Evolutionary conservation across 1,140 invertebrate species (phyloP).

Genomic region (Arion vulgaris): DNA sequence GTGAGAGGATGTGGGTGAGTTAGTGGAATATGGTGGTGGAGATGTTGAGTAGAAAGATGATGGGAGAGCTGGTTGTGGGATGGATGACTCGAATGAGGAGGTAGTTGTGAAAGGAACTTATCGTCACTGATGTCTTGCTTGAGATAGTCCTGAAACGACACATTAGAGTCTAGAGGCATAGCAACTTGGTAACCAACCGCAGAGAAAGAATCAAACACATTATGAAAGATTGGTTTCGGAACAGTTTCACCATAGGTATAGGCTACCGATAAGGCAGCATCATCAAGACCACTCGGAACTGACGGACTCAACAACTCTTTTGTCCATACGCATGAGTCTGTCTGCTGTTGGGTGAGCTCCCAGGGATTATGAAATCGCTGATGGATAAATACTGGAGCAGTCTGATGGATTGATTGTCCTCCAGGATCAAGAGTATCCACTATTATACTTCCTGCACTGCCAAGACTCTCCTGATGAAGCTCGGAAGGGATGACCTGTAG

Average conservation of each 20-base stretch:
- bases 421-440: not conserved
- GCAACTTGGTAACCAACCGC: slow-evolving; percentile 15
- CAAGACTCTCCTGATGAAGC: not conserved
- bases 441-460: not conserved
- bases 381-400: slow-evolving; percentile 12
- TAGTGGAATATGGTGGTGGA: not conserved
- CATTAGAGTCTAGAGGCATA: slow-evolving; percentile 10
- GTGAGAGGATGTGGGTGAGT: slow-evolving; percentile 15
- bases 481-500: not conserved
- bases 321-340: slow-evolving; percentile 13
- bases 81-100: not conserved
- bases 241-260: slow-evolving; percentile 2
- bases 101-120: not conserved
- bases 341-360: slow-evolving; percentile 22
- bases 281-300: not conserved
- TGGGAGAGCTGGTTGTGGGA: not conserved
- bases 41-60: not conserved
- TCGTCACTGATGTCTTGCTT: slow-evolving; percentile 11
- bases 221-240: slow-evolving; percentile 16
- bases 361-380: slow-evolving; percentile 26
- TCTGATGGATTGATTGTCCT: not conserved
- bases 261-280: not conserved
- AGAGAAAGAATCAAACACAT: slow-evolving; percentile 26
- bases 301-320: slow-evolving; percentile 23
- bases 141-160: not conserved